Base-by-base conservation (phyloP, 2,113 vertebrate species). In the Amblyornis subalaris region DNA sequence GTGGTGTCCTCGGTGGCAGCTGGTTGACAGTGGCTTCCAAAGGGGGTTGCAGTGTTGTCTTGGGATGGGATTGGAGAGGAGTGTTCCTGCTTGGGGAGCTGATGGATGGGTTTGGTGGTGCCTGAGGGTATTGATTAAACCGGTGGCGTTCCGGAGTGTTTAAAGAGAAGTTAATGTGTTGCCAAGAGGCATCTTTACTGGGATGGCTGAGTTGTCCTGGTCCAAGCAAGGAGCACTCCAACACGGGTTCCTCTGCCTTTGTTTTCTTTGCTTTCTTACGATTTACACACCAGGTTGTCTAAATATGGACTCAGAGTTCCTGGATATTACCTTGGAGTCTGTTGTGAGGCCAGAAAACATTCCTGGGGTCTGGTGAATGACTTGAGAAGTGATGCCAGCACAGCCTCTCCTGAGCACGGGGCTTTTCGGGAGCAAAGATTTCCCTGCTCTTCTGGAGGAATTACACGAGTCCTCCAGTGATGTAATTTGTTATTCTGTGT, bases 101-200 rank as follows among this genome's bases (percentile, higher is more conserved):
- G 85, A n/a, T 88, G 78, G 82, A 47, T 9, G 5, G 38, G 7
- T 72, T n/a, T 88, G 88, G 66, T 62, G 67, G 72, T 91, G 1
- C 66, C 85, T 53, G 81, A 80, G 67, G 92, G 83, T 57, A 54
- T 26, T 24, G 78, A 79, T 93, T 40, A 65, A 89, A 85, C 36
- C 0, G 3, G 7, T 22, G 53, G 64, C 9, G 0, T 76, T 89
- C 55, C 24, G 12, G 44, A 75, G 40, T 48, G 78, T 79, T 89
- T 85, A 33, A 64, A 85, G 85, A 93, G 69, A 61, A 82, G 85
- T 91, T 91, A 76, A 72, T 75, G 31, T 90, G 78, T 88, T 85
- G 78, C 81, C 90, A 61, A 40, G 66, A 82, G 85, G 77, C 74
- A 15, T 60, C 70, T 50, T 72, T n/a, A 45, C 53, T 64, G 93